These are phyloP conservation scores for Oreochromis niloticus DNA, from an alignment of 2,113 vertebrate species.

Conservation along the genomic window DNA sequence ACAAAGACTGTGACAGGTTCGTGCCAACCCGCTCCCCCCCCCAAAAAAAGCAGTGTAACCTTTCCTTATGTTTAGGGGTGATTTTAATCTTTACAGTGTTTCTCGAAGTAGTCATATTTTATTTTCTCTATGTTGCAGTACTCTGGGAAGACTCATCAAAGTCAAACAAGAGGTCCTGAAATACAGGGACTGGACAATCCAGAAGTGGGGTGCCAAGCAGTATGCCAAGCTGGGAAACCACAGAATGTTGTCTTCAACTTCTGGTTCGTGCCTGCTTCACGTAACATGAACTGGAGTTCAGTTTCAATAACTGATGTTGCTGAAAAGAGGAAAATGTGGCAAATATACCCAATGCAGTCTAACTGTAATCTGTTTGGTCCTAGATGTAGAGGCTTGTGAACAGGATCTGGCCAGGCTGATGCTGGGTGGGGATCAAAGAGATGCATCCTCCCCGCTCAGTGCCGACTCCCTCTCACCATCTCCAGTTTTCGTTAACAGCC, in stretches of 20 bases:
- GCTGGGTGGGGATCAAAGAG: constrained; percentile 71
- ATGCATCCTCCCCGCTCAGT: constrained; percentile 71
- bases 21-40: neutral
- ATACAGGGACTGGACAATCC: constrained; percentile 89
- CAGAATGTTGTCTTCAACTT: neutral
- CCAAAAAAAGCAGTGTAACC: neutral
- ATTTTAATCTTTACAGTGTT: neutral
- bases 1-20: constrained; percentile 94
- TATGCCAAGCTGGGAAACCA: constrained; percentile 41
- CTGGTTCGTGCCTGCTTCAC: neutral
- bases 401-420: constrained; percentile 56
- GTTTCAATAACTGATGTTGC: neutral
- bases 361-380: neutral
- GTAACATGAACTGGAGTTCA: neutral
- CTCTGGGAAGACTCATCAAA: constrained; percentile 89
- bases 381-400: constrained; percentile 66
- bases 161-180: constrained; percentile 87
- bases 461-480: constrained; percentile 72
- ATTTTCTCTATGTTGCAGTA: constrained; percentile 62
- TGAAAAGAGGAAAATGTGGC: neutral
- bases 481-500: constrained; percentile 75
- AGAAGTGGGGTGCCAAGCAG: constrained; percentile 79
- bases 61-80: neutral
- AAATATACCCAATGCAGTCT: neutral
- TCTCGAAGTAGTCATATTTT: neutral